Conservation (phyloP, 2,888 invertebrate genomes). For the Dynastes hyllus region DNA sequence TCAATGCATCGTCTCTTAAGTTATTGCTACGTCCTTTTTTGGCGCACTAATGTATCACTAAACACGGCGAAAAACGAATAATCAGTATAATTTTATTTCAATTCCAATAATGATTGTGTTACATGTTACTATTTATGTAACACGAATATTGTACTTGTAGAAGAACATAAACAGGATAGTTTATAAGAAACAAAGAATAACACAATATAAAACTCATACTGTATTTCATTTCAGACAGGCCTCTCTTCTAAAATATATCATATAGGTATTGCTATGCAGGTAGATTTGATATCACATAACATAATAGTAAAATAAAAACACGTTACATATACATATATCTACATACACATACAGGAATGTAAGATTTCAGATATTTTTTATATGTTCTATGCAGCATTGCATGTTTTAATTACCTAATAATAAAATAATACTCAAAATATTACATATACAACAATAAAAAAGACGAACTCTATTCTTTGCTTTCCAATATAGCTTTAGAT, state of each 20-base stretch:
- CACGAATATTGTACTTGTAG: too few species aligned
- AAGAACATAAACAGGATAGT: too few species aligned
- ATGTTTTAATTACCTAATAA: slow-evolving; percentile 18
- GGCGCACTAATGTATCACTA: too few species aligned
- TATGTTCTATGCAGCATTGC: slow-evolving; percentile 18
- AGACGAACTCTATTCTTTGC: slow-evolving; percentile 38
- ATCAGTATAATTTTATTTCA: too few species aligned
- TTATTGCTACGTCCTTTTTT: too few species aligned
- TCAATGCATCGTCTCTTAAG: too few species aligned
- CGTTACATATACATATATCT: background rate
- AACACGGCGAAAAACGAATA: too few species aligned
- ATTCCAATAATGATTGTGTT: too few species aligned
- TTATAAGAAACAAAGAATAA: background rate
- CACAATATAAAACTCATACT: slow-evolving; percentile 41
- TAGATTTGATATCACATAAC: slow-evolving; percentile 45
- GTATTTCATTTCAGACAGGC: slow-evolving; percentile 52
- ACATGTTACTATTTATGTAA: too few species aligned
- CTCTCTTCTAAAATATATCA: slow-evolving; percentile 53
- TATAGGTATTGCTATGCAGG: slow-evolving; percentile 52
- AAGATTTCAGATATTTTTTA: slow-evolving; percentile 28
- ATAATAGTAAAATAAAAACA: slow-evolving; percentile 35
- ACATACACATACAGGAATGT: slow-evolving; percentile 39
- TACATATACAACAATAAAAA: slow-evolving; percentile 25
- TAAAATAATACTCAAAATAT: slow-evolving; percentile 31
- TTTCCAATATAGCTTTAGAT: slow-evolving; percentile 34